Percentiles rank a stretch among this genome's conserved stretches.
phyloP scores from a whole-genome alignment of 2,113 vertebrate genomes.

The Toxotes chatareus region DNA sequence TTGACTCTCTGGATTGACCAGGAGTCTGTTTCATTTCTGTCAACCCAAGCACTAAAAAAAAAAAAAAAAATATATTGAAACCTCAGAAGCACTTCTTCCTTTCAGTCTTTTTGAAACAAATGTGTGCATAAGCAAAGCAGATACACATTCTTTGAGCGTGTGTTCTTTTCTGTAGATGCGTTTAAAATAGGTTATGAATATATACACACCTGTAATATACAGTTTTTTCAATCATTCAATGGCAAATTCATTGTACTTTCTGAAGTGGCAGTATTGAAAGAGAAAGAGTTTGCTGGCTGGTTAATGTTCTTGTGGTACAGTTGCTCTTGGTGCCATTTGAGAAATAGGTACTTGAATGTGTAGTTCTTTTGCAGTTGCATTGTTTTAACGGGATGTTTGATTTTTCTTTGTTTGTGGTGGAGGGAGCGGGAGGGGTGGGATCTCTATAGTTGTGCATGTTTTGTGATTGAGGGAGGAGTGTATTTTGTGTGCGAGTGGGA shows the following conservation, averaged over 20 bases:
- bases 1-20: slow-evolving; percentile 18
- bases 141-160: slow-evolving; percentile 23
- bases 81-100: not conserved
- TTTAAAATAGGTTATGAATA: slow-evolving; percentile 36
- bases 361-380: slow-evolving; percentile 80
- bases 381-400: slow-evolving; percentile 61
- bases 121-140: slow-evolving; percentile 3
- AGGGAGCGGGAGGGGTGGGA: slow-evolving; percentile 30
- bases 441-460: slow-evolving; percentile 84
- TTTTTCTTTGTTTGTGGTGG: slow-evolving; percentile 63
- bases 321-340: slow-evolving; percentile 88
- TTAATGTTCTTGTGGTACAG: slow-evolving; percentile 87
- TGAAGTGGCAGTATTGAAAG: slow-evolving; percentile 59
- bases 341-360: slow-evolving; percentile 94
- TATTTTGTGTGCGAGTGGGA: slow-evolving; percentile 48
- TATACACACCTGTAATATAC: slow-evolving; percentile 46
- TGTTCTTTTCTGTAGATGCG: slow-evolving; percentile 29
- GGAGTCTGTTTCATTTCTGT: slow-evolving; percentile 28
- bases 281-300: slow-evolving; percentile 51
- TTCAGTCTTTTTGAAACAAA: slow-evolving; percentile 27
- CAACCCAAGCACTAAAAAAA: slow-evolving; percentile 33
- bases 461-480: slow-evolving; percentile 85
- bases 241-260: slow-evolving; percentile 46
- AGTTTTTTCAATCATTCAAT: slow-evolving; percentile 37
- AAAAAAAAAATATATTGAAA: not conserved